Conservation (phyloP, 2,888 invertebrate species). For the Scaptomyza polygonia region DNA sequence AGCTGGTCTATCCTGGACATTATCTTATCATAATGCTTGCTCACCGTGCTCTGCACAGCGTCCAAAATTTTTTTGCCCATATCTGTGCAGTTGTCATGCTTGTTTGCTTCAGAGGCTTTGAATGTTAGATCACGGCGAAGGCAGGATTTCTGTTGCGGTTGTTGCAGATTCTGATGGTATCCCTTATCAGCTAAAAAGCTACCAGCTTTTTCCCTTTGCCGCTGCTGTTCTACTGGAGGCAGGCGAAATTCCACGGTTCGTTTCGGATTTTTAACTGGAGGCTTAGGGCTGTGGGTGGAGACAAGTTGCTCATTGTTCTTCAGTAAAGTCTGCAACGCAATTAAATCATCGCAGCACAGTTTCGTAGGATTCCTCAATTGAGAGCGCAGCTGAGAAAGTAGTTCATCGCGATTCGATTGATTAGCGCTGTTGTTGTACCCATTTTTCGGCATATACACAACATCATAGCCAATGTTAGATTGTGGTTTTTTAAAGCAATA, state of each 20-base stretch:
- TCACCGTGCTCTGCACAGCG: slow-evolving; percentile 60
- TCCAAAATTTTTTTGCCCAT: slow-evolving; percentile 79
- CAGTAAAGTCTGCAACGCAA: not conserved
- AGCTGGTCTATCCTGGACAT: slow-evolving; percentile 42
- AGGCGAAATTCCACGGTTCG: slow-evolving; percentile 41
- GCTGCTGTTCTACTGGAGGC: slow-evolving; percentile 11
- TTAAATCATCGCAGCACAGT: slow-evolving; percentile 4
- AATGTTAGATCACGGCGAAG: slow-evolving; percentile 1
- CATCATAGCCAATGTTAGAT: slow-evolving; percentile 45
- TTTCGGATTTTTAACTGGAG: not conserved
- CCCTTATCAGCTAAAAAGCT: not conserved
- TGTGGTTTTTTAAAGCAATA: slow-evolving; percentile 61
- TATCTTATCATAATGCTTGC: slow-evolving; percentile 52
- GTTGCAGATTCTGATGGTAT: slow-evolving; percentile 1
- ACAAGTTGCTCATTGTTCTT: slow-evolving; percentile 14
- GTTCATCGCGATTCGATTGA: not conserved
- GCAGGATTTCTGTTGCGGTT: not conserved
- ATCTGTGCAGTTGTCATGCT: slow-evolving; percentile 63
- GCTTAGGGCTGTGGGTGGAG: not conserved
- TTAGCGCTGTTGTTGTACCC: not conserved
- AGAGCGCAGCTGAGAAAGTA: not conserved
- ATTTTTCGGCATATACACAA: slow-evolving; percentile 32
- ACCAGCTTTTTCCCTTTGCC: not conserved
- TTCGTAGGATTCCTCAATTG: not conserved
- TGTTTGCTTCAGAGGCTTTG: slow-evolving; percentile 8